Conservation (phyloP, 2,797 vertebrate species). For the Sebastes hubbsi region DNA sequence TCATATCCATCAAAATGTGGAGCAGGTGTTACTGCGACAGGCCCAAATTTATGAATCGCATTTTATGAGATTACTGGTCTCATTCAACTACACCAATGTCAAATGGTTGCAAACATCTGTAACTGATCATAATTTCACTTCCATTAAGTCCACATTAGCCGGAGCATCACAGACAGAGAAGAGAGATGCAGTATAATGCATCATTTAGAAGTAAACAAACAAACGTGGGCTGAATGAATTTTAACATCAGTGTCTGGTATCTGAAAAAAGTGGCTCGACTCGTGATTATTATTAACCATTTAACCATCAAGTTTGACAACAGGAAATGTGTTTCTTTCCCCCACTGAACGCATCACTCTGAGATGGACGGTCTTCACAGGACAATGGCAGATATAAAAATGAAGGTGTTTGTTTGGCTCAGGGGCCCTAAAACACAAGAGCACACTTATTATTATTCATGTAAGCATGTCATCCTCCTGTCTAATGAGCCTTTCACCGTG, state of each 20-base stretch:
- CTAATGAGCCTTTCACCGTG: conserved; percentile 79
- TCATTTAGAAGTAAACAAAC: conserved; percentile 45
- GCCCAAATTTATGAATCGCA: conserved; percentile 52
- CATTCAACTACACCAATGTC: conserved; percentile 50
- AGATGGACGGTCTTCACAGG: conserved; percentile 27
- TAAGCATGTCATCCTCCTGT: conserved; percentile 77
- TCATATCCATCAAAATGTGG: conserved; percentile 38
- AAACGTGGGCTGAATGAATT: conserved; percentile 30
- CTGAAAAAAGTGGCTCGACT: background rate
- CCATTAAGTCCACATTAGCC: conserved; percentile 67
- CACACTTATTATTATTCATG: conserved; percentile 78
- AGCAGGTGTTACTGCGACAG: conserved; percentile 57
- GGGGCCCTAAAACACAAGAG: conserved; percentile 65
- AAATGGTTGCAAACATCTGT: conserved; percentile 67
- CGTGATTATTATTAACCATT: background rate
- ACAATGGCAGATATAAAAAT: conserved; percentile 42
- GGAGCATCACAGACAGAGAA: conserved; percentile 18
- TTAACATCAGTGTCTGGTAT: background rate
- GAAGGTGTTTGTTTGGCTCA: conserved; percentile 50
- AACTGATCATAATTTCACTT: conserved; percentile 64
- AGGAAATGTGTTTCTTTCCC: background rate
- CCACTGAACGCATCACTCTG: background rate
- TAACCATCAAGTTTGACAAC: background rate
- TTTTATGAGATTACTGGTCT: conserved; percentile 53
- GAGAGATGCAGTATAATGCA: conserved; percentile 39